Evolutionary conservation across 2,797 vertebrate species (phyloP).

Genomic region (Erpetoichthys calabaricus): DNA sequence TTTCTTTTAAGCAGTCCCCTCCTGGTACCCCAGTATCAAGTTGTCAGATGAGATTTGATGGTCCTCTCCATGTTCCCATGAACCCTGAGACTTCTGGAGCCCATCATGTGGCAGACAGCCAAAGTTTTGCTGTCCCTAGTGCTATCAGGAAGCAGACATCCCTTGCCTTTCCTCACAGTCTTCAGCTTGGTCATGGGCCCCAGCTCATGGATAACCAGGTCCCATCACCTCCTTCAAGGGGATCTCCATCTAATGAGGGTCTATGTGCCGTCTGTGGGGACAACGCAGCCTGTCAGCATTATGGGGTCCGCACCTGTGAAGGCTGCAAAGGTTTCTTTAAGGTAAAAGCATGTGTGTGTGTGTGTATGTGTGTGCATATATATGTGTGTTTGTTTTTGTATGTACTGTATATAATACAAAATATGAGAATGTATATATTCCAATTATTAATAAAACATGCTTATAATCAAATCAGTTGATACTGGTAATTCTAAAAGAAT

Average conservation of each 20-base stretch:
- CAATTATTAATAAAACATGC: not conserved
- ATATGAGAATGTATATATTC: no score
- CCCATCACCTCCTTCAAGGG: constrained; percentile 85
- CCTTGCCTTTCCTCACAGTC: constrained; percentile 79
- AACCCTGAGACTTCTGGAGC: constrained; percentile 68
- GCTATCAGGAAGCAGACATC: constrained; percentile 79
- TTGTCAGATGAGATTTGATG: constrained; percentile 97
- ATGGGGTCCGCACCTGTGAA: constrained; percentile 91
- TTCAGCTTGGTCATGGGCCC: constrained; percentile 83
- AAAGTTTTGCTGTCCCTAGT: constrained; percentile 81
- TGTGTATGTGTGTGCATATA: no score
- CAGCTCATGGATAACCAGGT: constrained; percentile 89
- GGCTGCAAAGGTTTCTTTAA: constrained; percentile 98
- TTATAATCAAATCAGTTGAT: no score
- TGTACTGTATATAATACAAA: no score
- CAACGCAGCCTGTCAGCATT: constrained; percentile 95
- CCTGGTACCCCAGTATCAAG: constrained; percentile 87
- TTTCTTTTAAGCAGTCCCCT: constrained; percentile 97
- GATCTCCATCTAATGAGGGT: constrained; percentile 91
- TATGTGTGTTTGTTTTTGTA: no score
- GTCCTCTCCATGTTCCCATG: constrained; percentile 87
- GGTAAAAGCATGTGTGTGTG: constrained; percentile 35
- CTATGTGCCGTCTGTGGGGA: constrained; percentile 93
- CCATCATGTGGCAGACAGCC: constrained; percentile 77
- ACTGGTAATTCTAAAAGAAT: no score